These are phyloP conservation scores for Cololabis saira DNA, from an alignment of 2,113 vertebrate species.

Conservation along the genomic window DNA sequence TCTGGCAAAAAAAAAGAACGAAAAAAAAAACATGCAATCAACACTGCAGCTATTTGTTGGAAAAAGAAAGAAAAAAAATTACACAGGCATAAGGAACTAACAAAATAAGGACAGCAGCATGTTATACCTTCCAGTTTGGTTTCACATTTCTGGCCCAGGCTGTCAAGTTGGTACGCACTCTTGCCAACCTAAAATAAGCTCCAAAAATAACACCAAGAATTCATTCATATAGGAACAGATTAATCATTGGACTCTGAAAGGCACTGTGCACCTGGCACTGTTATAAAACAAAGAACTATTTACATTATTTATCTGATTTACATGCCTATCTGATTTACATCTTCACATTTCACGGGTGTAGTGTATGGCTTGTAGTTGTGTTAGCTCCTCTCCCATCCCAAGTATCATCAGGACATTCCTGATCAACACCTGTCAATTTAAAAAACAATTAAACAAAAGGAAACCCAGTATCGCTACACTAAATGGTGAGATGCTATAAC, in stretches of 20 bases:
- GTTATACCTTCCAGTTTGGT: background rate
- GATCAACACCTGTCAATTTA: no score
- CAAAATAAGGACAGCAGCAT: background rate
- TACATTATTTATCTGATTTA: background rate
- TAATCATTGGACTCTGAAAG: background rate
- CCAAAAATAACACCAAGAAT: background rate
- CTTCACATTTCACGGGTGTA: background rate
- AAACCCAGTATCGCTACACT: no score
- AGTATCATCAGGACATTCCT: no score
- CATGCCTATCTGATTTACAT: no score
- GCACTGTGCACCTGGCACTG: background rate
- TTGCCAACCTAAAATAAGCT: background rate
- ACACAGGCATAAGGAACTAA: background rate
- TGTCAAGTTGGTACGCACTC: background rate
- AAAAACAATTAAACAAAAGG: no score
- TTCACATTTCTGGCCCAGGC: no score
- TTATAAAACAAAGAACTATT: background rate
- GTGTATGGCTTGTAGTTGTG: background rate
- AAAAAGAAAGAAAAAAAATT: no score
- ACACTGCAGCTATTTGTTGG: no score
- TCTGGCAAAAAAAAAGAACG: no score
- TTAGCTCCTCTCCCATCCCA: background rate
- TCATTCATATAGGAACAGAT: background rate
- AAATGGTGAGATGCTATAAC: no score
- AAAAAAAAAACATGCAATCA: no score